Base-by-base conservation (phyloP, 2,888 invertebrate species). In the Aspidiotus rigidus region DNA sequence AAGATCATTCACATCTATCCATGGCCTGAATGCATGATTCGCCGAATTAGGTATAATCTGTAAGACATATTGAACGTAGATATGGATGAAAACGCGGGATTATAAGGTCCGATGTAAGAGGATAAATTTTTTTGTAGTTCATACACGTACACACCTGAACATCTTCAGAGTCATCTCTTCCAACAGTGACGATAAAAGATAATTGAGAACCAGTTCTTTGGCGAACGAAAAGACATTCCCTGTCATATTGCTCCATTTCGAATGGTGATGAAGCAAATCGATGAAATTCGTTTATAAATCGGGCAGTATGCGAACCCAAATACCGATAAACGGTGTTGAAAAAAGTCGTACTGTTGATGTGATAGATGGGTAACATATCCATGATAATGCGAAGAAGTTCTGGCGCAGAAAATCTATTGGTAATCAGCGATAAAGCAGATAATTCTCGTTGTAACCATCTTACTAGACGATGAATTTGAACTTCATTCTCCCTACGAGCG, bases 391-490 rank as follows among this genome's bases (percentile, higher is more conserved):
- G 79, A 75, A 88, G 77, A 0, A 90, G 86, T 74, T 85, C 84
- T 75, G 85, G 83, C 2, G 82, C 78, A 75, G 85, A 83, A 44
- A 67, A 67, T n/a, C 59, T 16, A 16, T 53, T 7, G n/a, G 59
- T 60, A 73, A 84, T 84, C 72, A 84, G 83, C 39, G 92, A 79
- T 64, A 93, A 81, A 71, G 87, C 90, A 74, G 85, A 84, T 41
- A 96, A 81, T 79, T 96, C 95, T 72, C 95, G 83, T 77, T 88
- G 88, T 42, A 96, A 80, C 93, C 93, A 96, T 1, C 91, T 91
- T 72, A 90, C 85, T 69, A 96, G 81, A 1, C 95, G 85, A 77
- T 89, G 88, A 73, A 88, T 83, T 77, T 90, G 88, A 11, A 87
- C 86, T 70, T 89, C 89, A 79, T 93, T 86, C 76, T 84, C 83